phyloP scores from a whole-genome alignment of 2,888 invertebrate species.

The Heliconius erato region DNA sequence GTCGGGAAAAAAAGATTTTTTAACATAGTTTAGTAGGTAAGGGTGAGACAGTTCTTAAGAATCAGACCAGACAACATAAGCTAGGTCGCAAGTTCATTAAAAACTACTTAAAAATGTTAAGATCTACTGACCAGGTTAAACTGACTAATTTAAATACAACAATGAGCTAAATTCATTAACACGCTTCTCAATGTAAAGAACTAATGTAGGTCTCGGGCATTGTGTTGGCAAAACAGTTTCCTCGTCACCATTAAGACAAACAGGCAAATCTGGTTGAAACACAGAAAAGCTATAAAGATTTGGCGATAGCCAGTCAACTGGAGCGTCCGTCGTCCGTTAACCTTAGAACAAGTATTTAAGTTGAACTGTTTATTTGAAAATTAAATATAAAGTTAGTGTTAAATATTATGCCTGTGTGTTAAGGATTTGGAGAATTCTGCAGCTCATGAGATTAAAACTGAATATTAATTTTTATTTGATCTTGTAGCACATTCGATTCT shows the following conservation, averaged over 20 bases:
- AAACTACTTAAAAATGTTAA: background rate
- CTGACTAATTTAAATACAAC: background rate
- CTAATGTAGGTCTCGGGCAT: constrained; percentile 31
- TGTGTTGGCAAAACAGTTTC: constrained; percentile 24
- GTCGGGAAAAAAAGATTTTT: background rate
- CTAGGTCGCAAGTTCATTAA: background rate
- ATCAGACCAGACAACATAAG: background rate
- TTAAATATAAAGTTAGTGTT: background rate
- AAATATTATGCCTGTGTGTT: background rate
- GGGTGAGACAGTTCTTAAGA: background rate
- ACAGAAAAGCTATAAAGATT: constrained; percentile 47
- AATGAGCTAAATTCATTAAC: constrained; percentile 23
- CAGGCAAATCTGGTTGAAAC: constrained; percentile 38
- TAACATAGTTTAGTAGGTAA: background rate
- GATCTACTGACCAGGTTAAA: background rate
- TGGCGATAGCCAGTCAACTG: constrained; percentile 40
- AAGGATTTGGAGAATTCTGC: background rate
- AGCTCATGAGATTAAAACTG: background rate
- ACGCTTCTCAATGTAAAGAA: constrained; percentile 11
- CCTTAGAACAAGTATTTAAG: constrained; percentile 27
- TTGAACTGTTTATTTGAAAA: background rate
- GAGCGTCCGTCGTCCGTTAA: constrained; percentile 42
- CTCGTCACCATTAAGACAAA: constrained; percentile 27
- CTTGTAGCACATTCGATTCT: background rate
- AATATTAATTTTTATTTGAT: background rate